Evolutionary conservation across 2,113 vertebrate species (phyloP).

Genomic region (Colossoma macropomum): DNA sequence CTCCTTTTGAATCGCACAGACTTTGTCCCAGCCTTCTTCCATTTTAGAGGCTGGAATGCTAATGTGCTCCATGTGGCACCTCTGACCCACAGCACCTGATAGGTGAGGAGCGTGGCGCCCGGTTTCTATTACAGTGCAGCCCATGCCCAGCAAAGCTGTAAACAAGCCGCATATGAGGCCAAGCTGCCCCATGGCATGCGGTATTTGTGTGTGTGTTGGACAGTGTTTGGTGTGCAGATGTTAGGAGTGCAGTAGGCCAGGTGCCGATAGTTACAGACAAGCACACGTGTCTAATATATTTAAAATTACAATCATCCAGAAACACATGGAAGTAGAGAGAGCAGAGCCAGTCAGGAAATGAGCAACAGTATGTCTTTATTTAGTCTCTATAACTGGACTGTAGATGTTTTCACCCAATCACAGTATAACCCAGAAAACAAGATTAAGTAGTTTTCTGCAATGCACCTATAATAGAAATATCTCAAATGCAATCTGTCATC

Average conservation of each 20-base stretch:
- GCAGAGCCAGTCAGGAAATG: conserved; percentile 30
- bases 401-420: conserved; percentile 7
- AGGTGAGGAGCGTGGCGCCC: conserved; percentile 72
- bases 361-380: conserved; percentile 21
- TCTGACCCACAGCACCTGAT: conserved; percentile 75
- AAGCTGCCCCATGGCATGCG: conserved; percentile 12
- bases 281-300: conserved; percentile 55
- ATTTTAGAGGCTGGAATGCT: conserved; percentile 68
- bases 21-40: conserved; percentile 53
- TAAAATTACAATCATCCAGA: conserved; percentile 35
- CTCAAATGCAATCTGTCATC: neutral
- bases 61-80: conserved; percentile 75
- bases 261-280: conserved; percentile 45
- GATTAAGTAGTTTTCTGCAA: neutral
- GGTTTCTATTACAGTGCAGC: conserved; percentile 54
- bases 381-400: conserved; percentile 3
- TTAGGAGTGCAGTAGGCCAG: conserved; percentile 27
- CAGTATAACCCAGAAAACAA: conserved; percentile 11
- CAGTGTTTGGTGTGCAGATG: conserved; percentile 38
- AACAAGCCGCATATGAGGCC: conserved; percentile 34
- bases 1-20: conserved; percentile 43
- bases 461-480: neutral
- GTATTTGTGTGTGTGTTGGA: conserved; percentile 33
- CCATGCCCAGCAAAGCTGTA: conserved; percentile 9
- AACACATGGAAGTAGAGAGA: conserved; percentile 56